A percentile compares a stretch with the other conserved stretches of the same genome.
phyloP scores from a whole-genome alignment of 2,888 invertebrate species.

The Caenorhabditis doughertyi region DNA sequence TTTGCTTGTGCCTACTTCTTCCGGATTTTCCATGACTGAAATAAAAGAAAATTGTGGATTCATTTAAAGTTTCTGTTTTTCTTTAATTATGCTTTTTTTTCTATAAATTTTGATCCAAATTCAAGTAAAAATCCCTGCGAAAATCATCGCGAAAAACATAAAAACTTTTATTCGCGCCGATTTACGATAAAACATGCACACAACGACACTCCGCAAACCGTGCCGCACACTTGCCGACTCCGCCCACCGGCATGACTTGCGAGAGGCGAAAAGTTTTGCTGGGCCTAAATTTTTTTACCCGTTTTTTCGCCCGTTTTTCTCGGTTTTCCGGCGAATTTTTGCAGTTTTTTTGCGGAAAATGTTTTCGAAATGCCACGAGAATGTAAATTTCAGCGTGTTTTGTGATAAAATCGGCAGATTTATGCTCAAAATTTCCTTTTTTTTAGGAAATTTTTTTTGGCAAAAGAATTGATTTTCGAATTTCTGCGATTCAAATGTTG shows the following conservation, averaged over 20 bases:
- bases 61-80: background rate
- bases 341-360: background rate
- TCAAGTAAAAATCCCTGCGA: background rate
- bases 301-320: conserved; percentile 37
- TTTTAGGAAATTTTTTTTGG: background rate
- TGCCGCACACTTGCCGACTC: conserved; percentile 56
- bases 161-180: conserved; percentile 41
- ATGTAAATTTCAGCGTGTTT: too few species aligned
- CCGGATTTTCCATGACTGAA: conserved; percentile 30
- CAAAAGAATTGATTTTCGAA: background rate
- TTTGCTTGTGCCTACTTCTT: background rate
- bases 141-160: background rate
- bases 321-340: conserved; percentile 28
- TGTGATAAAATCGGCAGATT: too few species aligned
- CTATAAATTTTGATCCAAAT: background rate
- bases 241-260: conserved; percentile 23
- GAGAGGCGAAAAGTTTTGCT: background rate
- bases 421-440: too few species aligned
- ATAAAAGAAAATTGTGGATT: too few species aligned
- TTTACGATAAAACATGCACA: conserved; percentile 42
- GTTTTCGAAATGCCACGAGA: too few species aligned
- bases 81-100: background rate
- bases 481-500: background rate
- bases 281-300: conserved; percentile 64
- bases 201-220: conserved; percentile 54